Evolutionary conservation across 1,140 invertebrate genomes (phyloP), one percentile per base, ranked within the genome.

Genomic region (Scaptomyza pallida): DNA sequence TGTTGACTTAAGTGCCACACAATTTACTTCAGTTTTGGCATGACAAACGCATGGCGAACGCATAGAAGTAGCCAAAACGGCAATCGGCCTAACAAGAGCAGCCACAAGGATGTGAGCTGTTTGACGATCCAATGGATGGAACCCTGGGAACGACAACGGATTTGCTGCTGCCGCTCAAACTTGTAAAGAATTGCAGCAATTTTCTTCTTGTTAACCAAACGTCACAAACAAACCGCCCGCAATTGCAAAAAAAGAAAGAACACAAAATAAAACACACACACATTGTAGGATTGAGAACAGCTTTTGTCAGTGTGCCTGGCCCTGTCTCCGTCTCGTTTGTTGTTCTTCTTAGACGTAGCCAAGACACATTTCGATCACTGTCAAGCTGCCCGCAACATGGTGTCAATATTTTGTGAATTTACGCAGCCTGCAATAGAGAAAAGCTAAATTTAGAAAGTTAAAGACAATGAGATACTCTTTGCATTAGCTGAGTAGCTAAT

Each of bases 371-470:
- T 90, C 88, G 88, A 90, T 90, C 88, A 90, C 81, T 90, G 88
- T 90, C 88, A 89, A 72, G 64, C 43, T 54, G 74, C 64, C 65
- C 68, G 82, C 71, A 62, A 88, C 70, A 57, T 55, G 83, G 78
- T 90, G 88, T 90, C 89, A 90, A 89, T 89, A 90, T 90, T 83
- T 90, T 80, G 78, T 88, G 88, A 83, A 90, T 90, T 90, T 90
- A 90, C 88, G 88, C 88, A 90, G 88, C 68, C 76, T 65, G 61
- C 30, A 68, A 63, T 30, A 60, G 19, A 41, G 6, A 21, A 45
- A 15, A 43, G 45, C 26, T 16, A 33, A 40, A 41, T 21, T 15
- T 2, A 26, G 9, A 48, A 13, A 35, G 1, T 2, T 16, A 13
- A 0, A 2, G 35, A 50, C 33, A 15, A 1, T 0, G 1, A 68